Evolutionary conservation across 2,113 vertebrate species (phyloP), one percentile per base, ranked within the genome.

Genomic region (Myiopsitta monachus): DNA sequence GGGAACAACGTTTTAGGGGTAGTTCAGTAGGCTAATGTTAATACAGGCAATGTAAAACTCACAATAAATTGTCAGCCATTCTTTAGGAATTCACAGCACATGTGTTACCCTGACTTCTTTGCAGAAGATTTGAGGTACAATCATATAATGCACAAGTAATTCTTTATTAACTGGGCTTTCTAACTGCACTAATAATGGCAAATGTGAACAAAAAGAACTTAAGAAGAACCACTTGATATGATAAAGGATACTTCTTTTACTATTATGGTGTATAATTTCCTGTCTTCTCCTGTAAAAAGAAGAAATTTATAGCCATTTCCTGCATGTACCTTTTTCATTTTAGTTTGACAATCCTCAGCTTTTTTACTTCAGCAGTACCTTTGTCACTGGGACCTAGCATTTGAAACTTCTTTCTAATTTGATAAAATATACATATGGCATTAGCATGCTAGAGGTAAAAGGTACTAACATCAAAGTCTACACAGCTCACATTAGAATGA

Each of bases 231-330:
- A 94, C 94, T 97, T 97, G 95, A 92, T 97, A 95, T 91, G 84
- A 97, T 97, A 97, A 97, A 97, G 80, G 66, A 83, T 87, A 93
- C 95, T 96, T 90, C 74, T 97, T 97, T 96, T 95, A 92, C 90
- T 95, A 92, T 79, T 81, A 96, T 94, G 74, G 88, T 94, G 88
- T 94, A 94, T 96, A 97, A 95, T 94, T 88, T 97, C 83, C 95
- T 97, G 33, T 97, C 78, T 93, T 96, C 28, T 36, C 67, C 84
- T 83, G 61, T 95, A 95, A 97, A 97, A 97, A 97, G 95, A 80
- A 62, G 83, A 95, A 92, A 97, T 97, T 94, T 96, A 97, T 90
- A 97, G 93, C 74, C 77, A 88, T 92, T 97, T 95, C 51, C 86
- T 96, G 69, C 77, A 66, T 92, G 87, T 87, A 79, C 68, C 59